phyloP scores from a whole-genome alignment of 2,797 vertebrate genomes.

The Lacerta viridis region DNA sequence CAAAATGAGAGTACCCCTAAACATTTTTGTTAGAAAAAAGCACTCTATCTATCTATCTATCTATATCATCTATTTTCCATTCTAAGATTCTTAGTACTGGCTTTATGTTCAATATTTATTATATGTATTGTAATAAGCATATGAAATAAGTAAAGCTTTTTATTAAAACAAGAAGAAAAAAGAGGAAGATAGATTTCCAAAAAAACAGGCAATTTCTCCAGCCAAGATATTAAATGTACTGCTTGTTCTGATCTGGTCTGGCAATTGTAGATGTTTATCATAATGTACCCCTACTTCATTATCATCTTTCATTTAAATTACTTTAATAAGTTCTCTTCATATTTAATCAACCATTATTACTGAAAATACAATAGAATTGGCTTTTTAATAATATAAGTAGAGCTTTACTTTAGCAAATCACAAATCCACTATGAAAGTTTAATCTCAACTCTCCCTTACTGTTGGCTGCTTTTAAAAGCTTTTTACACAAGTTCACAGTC shows the following conservation, averaged over 20 bases:
- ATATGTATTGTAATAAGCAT: too few relatives aligned
- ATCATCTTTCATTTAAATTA: slow-evolving; percentile 1
- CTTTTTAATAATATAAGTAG: slow-evolving; percentile 50
- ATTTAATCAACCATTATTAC: slow-evolving; percentile 33
- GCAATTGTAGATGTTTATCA: neutral
- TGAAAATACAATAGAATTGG: slow-evolving; percentile 44
- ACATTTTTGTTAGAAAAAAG: neutral
- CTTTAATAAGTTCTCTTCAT: slow-evolving; percentile 41
- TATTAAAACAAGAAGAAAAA: too few relatives aligned
- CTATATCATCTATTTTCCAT: too few relatives aligned
- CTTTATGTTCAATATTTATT: too few relatives aligned
- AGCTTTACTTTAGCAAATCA: slow-evolving; percentile 33
- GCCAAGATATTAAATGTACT: neutral
- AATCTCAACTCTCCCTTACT: slow-evolving; percentile 52
- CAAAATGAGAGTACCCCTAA: too few relatives aligned
- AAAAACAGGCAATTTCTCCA: neutral
- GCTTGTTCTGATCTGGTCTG: neutral
- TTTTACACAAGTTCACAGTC: slow-evolving; percentile 29
- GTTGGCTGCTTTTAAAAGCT: slow-evolving; percentile 43
- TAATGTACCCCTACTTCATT: slow-evolving; percentile 33
- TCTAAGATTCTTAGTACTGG: too few relatives aligned
- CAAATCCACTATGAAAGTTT: slow-evolving; percentile 47
- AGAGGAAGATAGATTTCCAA: neutral
- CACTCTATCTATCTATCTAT: too few relatives aligned
- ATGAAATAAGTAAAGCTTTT: too few relatives aligned